These are phyloP conservation scores for Tethya wilhelma DNA, from an alignment of 37 sponge, comb jelly and placozoan species.

Conservation along the genomic window DNA sequence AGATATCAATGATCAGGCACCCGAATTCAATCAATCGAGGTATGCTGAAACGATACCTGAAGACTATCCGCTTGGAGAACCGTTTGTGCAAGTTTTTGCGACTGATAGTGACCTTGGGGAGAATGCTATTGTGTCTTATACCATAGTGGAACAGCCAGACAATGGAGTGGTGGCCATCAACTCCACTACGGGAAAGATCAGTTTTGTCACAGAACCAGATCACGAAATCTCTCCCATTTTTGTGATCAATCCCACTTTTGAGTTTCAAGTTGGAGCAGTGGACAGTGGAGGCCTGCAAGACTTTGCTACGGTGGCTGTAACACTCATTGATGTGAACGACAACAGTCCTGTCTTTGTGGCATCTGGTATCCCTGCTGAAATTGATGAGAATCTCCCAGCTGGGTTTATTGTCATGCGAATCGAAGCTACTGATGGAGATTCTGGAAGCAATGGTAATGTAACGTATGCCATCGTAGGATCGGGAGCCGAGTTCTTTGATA, in stretches of 20 bases:
- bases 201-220: slow-evolving; percentile 43
- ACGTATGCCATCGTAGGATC: slow-evolving; percentile 33
- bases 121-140: slow-evolving; percentile 41
- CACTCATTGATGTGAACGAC: slow-evolving; percentile 66
- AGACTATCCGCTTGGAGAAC: slow-evolving; percentile 33
- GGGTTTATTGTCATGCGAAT: slow-evolving; percentile 41
- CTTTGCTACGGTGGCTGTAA: slow-evolving; percentile 39
- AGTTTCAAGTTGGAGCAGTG: slow-evolving; percentile 50
- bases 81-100: slow-evolving; percentile 49
- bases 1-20: slow-evolving; percentile 72
- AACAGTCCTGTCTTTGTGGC: slow-evolving; percentile 49
- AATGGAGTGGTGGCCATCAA: slow-evolving; percentile 35
- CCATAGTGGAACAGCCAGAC: slow-evolving; percentile 17
- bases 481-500: slow-evolving; percentile 33
- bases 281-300: slow-evolving; percentile 38
- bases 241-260: slow-evolving; percentile 14
- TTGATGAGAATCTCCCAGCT: slow-evolving; percentile 42
- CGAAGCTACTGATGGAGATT: slow-evolving; percentile 63
- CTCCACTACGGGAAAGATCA: slow-evolving; percentile 52
- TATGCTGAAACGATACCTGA: slow-evolving; percentile 34
- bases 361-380: slow-evolving; percentile 10
- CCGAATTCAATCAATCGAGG: slow-evolving; percentile 34
- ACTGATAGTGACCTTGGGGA: slow-evolving; percentile 55
- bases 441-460: slow-evolving; percentile 50
- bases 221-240: slow-evolving; percentile 26